Base-by-base conservation (phyloP, 2,888 invertebrate species). In the Himalopsyche anomala region DNA sequence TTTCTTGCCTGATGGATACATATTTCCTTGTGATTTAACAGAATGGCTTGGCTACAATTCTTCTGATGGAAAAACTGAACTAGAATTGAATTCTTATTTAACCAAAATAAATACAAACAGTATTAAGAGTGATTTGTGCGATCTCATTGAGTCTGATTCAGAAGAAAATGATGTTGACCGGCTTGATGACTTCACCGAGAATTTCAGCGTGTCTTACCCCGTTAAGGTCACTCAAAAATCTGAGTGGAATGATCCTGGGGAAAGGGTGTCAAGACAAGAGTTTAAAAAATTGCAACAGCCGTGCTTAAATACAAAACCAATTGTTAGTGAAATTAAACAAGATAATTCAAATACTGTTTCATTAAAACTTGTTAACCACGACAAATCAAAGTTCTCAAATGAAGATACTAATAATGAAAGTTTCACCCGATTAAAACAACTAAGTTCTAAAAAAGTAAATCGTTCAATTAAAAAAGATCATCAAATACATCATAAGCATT, bases 11-110 rank as follows among this genome's bases (percentile, higher is more conserved):
- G 83, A 90, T 5, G 89, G 90, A 79, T 93, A 92, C 89, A 87
- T 89, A 83, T 90, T 95, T 54, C 94, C 94, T 56, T 69, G 87
- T 81, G 90, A 94, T 90, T 90, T 95, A 69, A 90, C 91, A 85
- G 87, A 90, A 74, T 94, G 94, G 94, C 89, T 94, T 17, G 91
- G 92, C 88, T 89, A 94, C 40, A 91, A 92, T 81, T 92, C 93
- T 90, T 89, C 94, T 83, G 92, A 94, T 87, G 90, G 91, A 84
- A 90, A 90, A 54, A 80, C 62, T 45, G 56, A 74, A 40, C 19
- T 55, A 4, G 74, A 84, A n/a, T 86, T 84, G 84, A 81, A 84
- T 74, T 84, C 84, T 42, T 56, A 81, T 74, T 80, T 74, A 36
- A 28, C n/a, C 8, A 80, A 80, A 17, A 51, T 40, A 42, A 36